Conservation (phyloP, 2,113 vertebrate species). For the Chamaetylas fuelleborni region DNA sequence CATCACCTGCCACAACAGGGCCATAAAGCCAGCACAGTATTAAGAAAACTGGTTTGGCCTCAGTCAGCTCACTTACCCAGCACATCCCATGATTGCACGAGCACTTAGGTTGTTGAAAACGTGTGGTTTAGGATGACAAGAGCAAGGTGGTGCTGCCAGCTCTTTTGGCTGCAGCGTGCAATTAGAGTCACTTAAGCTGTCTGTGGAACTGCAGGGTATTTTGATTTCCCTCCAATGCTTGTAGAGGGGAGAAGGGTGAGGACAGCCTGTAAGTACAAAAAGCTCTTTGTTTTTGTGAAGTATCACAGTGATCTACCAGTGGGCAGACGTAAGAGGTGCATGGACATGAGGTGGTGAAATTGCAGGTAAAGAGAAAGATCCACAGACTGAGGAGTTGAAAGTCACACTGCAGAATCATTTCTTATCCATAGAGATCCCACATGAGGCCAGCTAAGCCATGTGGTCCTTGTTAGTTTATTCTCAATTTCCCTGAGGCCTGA, state of each 20-base stretch:
- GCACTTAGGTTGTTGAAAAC: neutral
- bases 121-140: neutral
- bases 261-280: neutral
- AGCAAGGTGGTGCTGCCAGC: neutral
- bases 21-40: neutral
- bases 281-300: neutral
- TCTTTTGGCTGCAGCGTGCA: neutral
- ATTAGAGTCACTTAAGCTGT: neutral
- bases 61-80: neutral
- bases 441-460: accelerated
- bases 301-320: neutral
- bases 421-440: neutral
- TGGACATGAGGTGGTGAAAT: neutral
- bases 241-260: neutral
- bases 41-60: neutral
- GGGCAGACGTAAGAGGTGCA: neutral
- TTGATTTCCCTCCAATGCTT: neutral
- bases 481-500: neutral
- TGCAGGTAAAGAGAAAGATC: neutral
- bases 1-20: neutral
- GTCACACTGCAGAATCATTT: neutral
- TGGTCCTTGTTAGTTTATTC: neutral
- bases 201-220: neutral
- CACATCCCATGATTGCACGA: neutral
- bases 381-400: neutral